Conservation (phyloP, 2,888 invertebrate species). For the Drosophila anomelani region DNA sequence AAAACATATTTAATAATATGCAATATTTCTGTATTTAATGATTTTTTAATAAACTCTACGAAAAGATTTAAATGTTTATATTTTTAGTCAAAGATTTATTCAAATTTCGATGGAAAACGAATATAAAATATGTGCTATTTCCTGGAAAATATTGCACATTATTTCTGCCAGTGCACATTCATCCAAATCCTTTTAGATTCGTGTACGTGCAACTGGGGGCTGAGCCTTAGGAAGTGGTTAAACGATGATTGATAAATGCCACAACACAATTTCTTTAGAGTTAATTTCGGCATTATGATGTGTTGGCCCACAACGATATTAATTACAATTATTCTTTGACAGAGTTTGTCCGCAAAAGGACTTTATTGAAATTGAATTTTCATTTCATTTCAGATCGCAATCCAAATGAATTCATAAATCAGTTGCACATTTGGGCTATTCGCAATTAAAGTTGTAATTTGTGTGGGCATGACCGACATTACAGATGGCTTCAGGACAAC, state of each 20-base stretch:
- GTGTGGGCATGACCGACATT: slow-evolving; percentile 15
- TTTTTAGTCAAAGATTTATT: no score
- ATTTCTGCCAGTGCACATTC: background rate
- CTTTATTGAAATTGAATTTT: slow-evolving; percentile 19
- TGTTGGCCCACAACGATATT: slow-evolving; percentile 11
- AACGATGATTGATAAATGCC: slow-evolving; percentile 12
- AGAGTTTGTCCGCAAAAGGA: background rate
- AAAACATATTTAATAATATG: no score
- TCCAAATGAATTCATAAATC: slow-evolving; percentile 33
- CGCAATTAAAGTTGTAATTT: slow-evolving; percentile 25
- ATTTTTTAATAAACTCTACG: no score
- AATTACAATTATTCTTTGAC: slow-evolving; percentile 23
- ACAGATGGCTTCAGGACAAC: slow-evolving; percentile 14
- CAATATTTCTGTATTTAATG: no score
- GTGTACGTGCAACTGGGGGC: slow-evolving; percentile 2
- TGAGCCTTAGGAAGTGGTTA: background rate
- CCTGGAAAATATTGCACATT: background rate
- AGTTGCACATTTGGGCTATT: slow-evolving; percentile 26
- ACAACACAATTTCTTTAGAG: slow-evolving; percentile 3
- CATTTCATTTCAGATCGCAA: slow-evolving; percentile 24
- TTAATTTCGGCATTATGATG: slow-evolving; percentile 6
- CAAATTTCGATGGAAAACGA: no score
- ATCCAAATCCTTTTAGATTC: background rate
- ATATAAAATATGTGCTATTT: background rate
- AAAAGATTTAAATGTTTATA: no score